Conservation (phyloP, 2,888 invertebrate genomes). For the Argyra leucocephala region DNA sequence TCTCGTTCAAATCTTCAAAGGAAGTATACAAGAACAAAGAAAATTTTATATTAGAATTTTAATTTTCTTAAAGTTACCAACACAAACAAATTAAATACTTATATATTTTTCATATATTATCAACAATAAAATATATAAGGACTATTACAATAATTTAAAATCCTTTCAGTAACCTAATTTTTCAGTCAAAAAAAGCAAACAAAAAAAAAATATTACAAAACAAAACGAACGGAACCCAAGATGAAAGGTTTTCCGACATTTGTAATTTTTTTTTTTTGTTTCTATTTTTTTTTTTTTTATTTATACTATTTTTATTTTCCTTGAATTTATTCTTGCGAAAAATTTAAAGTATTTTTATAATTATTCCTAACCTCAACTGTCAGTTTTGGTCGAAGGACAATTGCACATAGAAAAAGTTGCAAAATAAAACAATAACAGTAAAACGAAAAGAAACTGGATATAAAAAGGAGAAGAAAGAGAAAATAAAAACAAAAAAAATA, state of each 20-base stretch:
- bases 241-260: conserved; percentile 4
- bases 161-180: neutral
- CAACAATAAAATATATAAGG: too few species aligned
- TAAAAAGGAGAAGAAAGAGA: too few species aligned
- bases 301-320: neutral
- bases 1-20: too few species aligned
- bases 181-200: neutral
- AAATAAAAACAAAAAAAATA: too few species aligned
- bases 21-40: too few species aligned
- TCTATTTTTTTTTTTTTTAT: neutral
- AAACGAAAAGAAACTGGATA: neutral
- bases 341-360: conserved; percentile 4
- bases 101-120: too few species aligned
- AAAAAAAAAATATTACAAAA: neutral
- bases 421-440: neutral
- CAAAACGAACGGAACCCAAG: neutral
- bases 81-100: too few species aligned
- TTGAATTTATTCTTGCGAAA: conserved; percentile 6
- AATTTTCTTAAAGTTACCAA: too few species aligned
- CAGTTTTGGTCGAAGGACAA: conserved; percentile 2
- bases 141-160: neutral
- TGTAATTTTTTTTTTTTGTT: neutral
- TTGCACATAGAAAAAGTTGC: neutral
- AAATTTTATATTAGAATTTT: too few species aligned
- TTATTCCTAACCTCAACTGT: conserved; percentile 1